Percentiles rank a stretch among this genome's conserved stretches.
Evolutionary conservation across 2,888 invertebrate genomes (phyloP).

Genomic region (Clitarchus hookeri): DNA sequence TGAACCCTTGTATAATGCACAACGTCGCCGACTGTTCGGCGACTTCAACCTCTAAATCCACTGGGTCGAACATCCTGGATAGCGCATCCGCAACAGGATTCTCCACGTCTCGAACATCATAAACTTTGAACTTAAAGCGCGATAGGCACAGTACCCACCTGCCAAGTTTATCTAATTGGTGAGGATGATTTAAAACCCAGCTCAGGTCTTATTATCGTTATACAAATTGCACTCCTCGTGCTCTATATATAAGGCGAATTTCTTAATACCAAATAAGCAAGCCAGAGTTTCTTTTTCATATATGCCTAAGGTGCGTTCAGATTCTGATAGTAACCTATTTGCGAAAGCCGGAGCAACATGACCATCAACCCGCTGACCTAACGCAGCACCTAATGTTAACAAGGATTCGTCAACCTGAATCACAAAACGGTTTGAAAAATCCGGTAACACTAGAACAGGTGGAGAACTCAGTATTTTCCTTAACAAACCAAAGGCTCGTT

Average conservation of each 20-base stretch:
- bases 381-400: background rate
- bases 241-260: background rate
- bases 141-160: background rate
- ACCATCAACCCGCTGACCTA: background rate
- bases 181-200: background rate
- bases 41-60: background rate
- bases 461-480: background rate
- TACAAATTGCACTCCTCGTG: background rate
- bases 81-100: background rate
- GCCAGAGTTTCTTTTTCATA: background rate
- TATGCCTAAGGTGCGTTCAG: background rate
- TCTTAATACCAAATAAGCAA: background rate
- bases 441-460: background rate
- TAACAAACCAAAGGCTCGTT: background rate
- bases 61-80: background rate
- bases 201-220: background rate
- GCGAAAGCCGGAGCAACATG: background rate
- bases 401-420: background rate
- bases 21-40: too few species aligned
- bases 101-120: background rate
- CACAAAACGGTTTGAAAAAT: background rate
- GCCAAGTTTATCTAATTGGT: background rate
- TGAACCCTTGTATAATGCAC: background rate
- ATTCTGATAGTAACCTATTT: background rate
- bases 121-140: background rate